These are phyloP conservation scores for Cervus canadensis DNA, from an alignment of 2,113 vertebrate genomes.

Conservation along the genomic window DNA sequence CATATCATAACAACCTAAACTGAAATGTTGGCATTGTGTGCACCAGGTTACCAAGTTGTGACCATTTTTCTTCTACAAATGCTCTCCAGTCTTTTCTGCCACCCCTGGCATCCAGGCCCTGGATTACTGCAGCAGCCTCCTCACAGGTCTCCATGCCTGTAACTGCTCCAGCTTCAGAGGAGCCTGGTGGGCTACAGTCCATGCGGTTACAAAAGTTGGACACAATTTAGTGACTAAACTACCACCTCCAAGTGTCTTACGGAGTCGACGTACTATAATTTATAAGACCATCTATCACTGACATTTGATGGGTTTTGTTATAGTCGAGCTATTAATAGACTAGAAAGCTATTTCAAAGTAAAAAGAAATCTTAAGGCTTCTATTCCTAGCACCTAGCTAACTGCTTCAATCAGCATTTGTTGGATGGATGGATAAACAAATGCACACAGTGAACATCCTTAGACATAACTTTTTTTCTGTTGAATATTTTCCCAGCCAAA, in stretches of 20 bases:
- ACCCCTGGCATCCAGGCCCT: not conserved
- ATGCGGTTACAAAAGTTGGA: not conserved
- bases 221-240: not conserved
- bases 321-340: not conserved
- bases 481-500: constrained; percentile 8
- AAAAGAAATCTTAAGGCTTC: not conserved
- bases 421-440: not conserved
- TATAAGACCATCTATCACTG: not conserved
- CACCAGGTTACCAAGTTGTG: not conserved
- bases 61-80: not conserved
- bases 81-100: not conserved
- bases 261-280: not conserved
- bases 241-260: not conserved
- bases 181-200: not conserved
- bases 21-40: not conserved
- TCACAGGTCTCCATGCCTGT: not conserved
- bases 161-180: not conserved
- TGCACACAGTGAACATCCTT: not conserved
- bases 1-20: not conserved
- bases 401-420: not conserved
- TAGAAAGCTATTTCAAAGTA: not conserved
- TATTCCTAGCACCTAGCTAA: not conserved
- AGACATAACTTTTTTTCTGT: not conserved
- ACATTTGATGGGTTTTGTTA: not conserved
- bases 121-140: not conserved